These are phyloP conservation scores for Melangyna quadrimaculata DNA, from an alignment of 2,888 invertebrate species.

Conservation along the genomic window DNA sequence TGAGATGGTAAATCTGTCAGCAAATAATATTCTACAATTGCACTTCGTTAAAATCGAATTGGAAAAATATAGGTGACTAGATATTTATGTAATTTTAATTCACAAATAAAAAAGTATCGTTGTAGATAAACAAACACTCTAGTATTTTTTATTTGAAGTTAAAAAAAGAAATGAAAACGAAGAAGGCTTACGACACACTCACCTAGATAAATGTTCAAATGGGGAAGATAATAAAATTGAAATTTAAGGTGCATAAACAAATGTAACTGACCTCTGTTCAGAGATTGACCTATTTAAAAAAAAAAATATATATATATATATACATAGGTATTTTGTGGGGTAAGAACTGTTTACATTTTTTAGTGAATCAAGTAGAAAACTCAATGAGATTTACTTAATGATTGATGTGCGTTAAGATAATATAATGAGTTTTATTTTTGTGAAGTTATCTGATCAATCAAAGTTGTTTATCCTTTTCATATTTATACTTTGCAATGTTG, in stretches of 20 bases:
- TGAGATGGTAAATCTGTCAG: conserved; percentile 64
- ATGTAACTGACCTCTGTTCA: conserved; percentile 47
- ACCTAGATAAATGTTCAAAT: conserved; percentile 1
- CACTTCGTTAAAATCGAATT: conserved; percentile 29
- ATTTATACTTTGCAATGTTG: background rate
- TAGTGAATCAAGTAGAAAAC: background rate
- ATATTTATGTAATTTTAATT: conserved; percentile 61
- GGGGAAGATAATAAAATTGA: conserved; percentile 10
- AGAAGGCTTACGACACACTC: conserved; percentile 39
- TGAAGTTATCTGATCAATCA: conserved; percentile 2
- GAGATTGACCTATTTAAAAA: conserved; percentile 50
- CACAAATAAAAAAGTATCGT: conserved; percentile 8
- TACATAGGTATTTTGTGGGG: background rate
- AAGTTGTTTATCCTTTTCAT: background rate
- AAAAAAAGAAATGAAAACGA: background rate
- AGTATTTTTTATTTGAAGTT: conserved; percentile 5
- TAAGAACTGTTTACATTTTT: conserved; percentile 17
- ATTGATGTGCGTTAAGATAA: conserved; percentile 8
- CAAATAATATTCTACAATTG: conserved; percentile 61
- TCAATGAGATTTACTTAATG: background rate
- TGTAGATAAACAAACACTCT: conserved; percentile 33
- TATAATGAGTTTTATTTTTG: background rate
- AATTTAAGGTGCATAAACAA: background rate
- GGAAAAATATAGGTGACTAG: conserved; percentile 49
- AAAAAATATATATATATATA: too few relatives aligned